Base-by-base conservation (phyloP, 2,113 vertebrate genomes). In the Trematocara variabile region DNA sequence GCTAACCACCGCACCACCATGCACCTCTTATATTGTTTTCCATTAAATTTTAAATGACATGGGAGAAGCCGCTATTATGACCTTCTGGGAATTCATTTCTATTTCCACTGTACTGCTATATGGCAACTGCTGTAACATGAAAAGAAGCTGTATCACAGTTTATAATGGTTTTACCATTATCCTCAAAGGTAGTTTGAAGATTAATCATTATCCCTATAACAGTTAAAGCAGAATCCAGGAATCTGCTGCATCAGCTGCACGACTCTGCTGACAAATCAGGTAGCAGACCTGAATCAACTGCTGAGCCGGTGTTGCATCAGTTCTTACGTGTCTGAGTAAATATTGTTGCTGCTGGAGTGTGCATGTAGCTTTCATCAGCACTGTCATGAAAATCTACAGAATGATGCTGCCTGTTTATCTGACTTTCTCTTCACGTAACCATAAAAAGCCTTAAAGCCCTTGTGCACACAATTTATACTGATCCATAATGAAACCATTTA, bases 151-250 rank as follows among this genome's bases (percentile, higher is more conserved):
- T 58, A 3, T 54, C 39, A 13, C 46, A 56, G 8, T 14, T 70
- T 79, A 82, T 16, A 28, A 10, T 79, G 34, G 8, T 53, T 63
- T 82, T 75, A 56, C 82, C 5, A 37, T 73, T 10, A 16, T 33
- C 25, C 58, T 77, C 4, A 30, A 85, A 46, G 18, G 75, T 65
- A 5, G 5, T 18, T 3, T 20, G 39, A 65, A 77, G 90, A 80
- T 94, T 93, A 93, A 94, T 94, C 77, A 94, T 95, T 94, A 90
- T 85, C 88, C 84, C 18, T 25, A 13, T 82, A 34, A 84, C 12
- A 55, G 88, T 90, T 91, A 86, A 86, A 89, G 86, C 10, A 53
- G 78, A 90, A 86, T 58, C 84, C 82, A 86, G 86, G 87, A 92
- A 91, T 94, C 39, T 89, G 93, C 92, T 86, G 70, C 48, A 90